Evolutionary conservation across 2,888 invertebrate genomes (phyloP).

Genomic region (Tenthredo mesomela): DNA sequence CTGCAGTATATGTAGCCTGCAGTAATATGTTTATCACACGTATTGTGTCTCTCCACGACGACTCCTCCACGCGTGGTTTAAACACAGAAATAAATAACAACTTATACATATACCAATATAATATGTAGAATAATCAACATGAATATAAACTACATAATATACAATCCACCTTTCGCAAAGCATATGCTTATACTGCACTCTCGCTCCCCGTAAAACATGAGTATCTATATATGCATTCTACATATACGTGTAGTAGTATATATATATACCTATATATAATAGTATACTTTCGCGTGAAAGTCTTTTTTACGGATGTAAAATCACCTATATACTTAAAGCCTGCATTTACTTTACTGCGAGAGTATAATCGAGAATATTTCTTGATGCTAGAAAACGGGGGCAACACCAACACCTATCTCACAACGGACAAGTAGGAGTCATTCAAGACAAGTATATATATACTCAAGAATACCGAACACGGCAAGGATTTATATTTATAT

Average conservation of each 20-base stretch:
- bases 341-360: not conserved
- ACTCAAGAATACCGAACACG: slow-evolving; percentile 21
- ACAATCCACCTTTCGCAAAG: slow-evolving; percentile 22
- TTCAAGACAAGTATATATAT: not conserved
- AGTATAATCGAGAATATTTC: not conserved
- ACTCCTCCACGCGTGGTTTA: not conserved
- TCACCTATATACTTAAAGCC: not conserved
- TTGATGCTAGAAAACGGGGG: slow-evolving; percentile 24
- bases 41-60: not conserved
- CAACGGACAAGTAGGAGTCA: not conserved
- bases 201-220: not conserved
- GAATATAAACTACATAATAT: not conserved
- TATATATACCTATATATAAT: not conserved
- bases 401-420: slow-evolving; percentile 8
- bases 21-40: not conserved
- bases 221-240: not conserved
- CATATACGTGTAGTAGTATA: not conserved
- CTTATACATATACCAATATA: not conserved
- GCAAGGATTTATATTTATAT: not conserved
- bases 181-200: not conserved
- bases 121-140: not conserved
- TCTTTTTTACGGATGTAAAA: slow-evolving; percentile 55
- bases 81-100: not conserved
- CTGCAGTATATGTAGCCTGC: not conserved
- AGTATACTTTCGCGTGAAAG: slow-evolving; percentile 62